phyloP scores from a whole-genome alignment of 2,888 invertebrate species.

The Hypomecis punctinalis region DNA sequence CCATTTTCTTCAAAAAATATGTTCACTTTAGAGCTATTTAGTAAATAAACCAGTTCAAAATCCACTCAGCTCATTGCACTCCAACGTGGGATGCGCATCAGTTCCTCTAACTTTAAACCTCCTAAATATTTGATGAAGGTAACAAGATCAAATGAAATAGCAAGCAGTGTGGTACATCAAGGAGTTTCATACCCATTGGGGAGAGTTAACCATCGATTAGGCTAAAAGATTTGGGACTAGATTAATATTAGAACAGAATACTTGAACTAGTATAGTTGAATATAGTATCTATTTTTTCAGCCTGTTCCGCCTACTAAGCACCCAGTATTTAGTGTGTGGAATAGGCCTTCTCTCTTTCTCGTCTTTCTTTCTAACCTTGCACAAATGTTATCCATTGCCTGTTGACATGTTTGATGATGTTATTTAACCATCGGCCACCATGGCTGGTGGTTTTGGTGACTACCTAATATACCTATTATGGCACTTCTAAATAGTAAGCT shows the following conservation, averaged over 20 bases:
- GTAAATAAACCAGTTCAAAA: conserved; percentile 37
- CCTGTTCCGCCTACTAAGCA: no score
- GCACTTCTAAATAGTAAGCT: no score
- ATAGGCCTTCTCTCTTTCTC: no score
- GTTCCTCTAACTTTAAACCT: conserved; percentile 75
- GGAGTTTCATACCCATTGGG: conserved; percentile 24
- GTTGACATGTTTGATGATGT: no score
- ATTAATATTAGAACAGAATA: background rate
- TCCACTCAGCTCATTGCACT: conserved; percentile 57
- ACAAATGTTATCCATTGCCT: no score
- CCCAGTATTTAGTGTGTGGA: no score
- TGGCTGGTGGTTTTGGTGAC: no score
- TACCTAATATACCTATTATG: no score
- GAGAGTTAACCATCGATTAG: conserved; percentile 19
- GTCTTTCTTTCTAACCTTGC: no score
- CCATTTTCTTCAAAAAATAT: background rate
- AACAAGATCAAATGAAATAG: conserved; percentile 78
- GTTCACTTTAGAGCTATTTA: conserved; percentile 31
- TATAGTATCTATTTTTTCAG: no score
- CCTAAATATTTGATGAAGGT: conserved; percentile 81
- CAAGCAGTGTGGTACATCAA: conserved; percentile 45
- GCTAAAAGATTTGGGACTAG: background rate
- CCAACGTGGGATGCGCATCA: conserved; percentile 59
- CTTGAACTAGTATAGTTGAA: background rate
- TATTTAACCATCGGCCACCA: no score